A percentile compares a stretch with the other conserved stretches of the same genome.
These are phyloP conservation scores for Drosophila rellima DNA, from an alignment of 2,888 invertebrate genomes.

Conservation along the genomic window DNA sequence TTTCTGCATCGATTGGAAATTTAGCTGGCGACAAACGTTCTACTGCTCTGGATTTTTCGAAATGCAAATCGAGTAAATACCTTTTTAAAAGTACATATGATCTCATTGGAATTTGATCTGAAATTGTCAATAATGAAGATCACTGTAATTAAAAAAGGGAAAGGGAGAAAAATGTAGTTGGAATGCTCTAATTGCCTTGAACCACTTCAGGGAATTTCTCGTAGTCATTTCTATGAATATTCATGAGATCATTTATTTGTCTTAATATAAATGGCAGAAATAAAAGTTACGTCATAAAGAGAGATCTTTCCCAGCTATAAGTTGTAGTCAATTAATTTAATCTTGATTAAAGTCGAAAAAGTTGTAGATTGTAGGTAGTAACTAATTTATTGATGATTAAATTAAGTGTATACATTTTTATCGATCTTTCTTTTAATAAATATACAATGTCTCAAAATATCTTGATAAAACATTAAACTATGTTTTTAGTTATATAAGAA, in stretches of 20 bases:
- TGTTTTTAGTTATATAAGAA: too few relatives aligned
- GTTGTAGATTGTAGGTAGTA: too few relatives aligned
- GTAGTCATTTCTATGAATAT: not conserved
- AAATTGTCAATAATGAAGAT: not conserved
- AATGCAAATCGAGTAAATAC: not conserved
- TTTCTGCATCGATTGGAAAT: not conserved
- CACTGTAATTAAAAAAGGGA: not conserved
- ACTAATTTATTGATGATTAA: not conserved
- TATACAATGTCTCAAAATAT: too few relatives aligned
- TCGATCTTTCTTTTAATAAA: too few relatives aligned
- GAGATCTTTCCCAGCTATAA: too few relatives aligned
- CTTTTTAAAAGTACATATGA: not conserved
- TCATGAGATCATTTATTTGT: not conserved
- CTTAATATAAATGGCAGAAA: not conserved
- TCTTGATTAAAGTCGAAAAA: not conserved
- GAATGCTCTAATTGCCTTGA: not conserved
- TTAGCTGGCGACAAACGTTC: not conserved
- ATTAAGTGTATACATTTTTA: not conserved
- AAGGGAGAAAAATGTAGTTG: not conserved
- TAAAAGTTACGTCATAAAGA: not conserved
- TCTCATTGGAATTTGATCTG: not conserved
- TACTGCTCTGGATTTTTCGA: not conserved
- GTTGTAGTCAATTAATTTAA: too few relatives aligned
- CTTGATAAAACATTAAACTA: too few relatives aligned
- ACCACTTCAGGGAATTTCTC: not conserved